phyloP scores from a whole-genome alignment of 2,888 invertebrate genomes.

The Pediacus dermestoides region DNA sequence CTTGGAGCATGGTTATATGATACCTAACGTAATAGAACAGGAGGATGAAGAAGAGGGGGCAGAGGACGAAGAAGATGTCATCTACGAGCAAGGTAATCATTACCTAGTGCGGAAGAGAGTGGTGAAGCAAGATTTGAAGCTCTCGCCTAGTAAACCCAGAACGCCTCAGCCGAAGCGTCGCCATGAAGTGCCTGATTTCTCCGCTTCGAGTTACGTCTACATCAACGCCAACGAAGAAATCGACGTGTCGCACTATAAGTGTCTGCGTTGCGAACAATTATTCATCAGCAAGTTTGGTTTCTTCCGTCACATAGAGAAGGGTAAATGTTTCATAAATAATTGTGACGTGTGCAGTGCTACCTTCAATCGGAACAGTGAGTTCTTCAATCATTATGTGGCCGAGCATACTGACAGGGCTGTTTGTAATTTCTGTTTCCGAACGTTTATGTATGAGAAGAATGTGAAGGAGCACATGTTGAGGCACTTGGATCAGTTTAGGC shows the following conservation, averaged over 20 bases:
- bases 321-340: conserved; percentile 47
- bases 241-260: conserved; percentile 44
- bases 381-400: conserved; percentile 43
- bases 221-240: conserved; percentile 43
- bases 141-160: conserved; percentile 21
- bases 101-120: background rate
- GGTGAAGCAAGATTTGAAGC: background rate
- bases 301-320: conserved; percentile 47
- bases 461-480: conserved; percentile 49
- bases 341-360: conserved; percentile 45
- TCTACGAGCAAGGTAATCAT: conserved; percentile 3
- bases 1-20: conserved; percentile 47
- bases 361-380: conserved; percentile 44
- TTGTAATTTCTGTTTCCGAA: conserved; percentile 48
- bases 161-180: conserved; percentile 34
- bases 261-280: conserved; percentile 46
- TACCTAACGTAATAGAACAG: conserved; percentile 32
- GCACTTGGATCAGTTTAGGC: conserved; percentile 48
- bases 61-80: conserved; percentile 17
- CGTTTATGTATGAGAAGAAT: conserved; percentile 50
- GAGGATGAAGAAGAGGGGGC: conserved; percentile 22
- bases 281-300: conserved; percentile 48
- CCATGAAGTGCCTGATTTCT: conserved; percentile 47
- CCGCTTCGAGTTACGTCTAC: conserved; percentile 41
- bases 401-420: conserved; percentile 46